These are phyloP conservation scores for Spea hammondii DNA, from an alignment of 2,797 vertebrate genomes.

Conservation along the genomic window DNA sequence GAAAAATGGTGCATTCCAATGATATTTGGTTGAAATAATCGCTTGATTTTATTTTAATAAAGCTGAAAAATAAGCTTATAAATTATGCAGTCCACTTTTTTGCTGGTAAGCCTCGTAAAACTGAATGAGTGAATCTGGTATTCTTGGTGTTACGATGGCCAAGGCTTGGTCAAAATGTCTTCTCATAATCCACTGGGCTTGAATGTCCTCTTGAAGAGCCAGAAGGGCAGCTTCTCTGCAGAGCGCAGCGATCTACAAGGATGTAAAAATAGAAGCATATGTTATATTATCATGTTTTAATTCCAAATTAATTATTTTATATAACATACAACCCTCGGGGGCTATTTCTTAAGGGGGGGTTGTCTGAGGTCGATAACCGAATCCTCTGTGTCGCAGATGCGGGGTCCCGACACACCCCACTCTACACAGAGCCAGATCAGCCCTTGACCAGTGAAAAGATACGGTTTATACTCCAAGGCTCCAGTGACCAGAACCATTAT, in stretches of 20 bases:
- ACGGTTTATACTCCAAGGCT: too few species aligned
- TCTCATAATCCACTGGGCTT: constrained; percentile 67
- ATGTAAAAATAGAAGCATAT: not conserved
- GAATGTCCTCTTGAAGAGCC: constrained; percentile 84
- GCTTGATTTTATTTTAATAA: not conserved
- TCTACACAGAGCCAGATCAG: too few species aligned
- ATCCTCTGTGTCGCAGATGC: too few species aligned
- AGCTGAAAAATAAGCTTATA: constrained; percentile 7
- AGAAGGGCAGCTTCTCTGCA: constrained; percentile 89
- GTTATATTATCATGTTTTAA: not conserved
- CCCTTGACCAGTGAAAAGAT: too few species aligned
- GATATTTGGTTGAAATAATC: too few species aligned
- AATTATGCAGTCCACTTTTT: constrained; percentile 70
- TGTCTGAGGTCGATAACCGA: too few species aligned
- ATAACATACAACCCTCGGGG: too few species aligned
- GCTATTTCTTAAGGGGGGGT: too few species aligned
- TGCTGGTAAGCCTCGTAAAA: constrained; percentile 84
- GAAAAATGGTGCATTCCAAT: too few species aligned
- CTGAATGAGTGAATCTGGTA: constrained; percentile 82
- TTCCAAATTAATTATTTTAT: too few species aligned
- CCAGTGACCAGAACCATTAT: too few species aligned
- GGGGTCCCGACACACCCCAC: too few species aligned
- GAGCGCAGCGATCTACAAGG: constrained; percentile 81
- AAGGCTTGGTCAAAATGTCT: constrained; percentile 82
- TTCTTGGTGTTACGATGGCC: constrained; percentile 78